phyloP scores from a whole-genome alignment of 2,797 vertebrate genomes.

The Taeniopygia guttata region DNA sequence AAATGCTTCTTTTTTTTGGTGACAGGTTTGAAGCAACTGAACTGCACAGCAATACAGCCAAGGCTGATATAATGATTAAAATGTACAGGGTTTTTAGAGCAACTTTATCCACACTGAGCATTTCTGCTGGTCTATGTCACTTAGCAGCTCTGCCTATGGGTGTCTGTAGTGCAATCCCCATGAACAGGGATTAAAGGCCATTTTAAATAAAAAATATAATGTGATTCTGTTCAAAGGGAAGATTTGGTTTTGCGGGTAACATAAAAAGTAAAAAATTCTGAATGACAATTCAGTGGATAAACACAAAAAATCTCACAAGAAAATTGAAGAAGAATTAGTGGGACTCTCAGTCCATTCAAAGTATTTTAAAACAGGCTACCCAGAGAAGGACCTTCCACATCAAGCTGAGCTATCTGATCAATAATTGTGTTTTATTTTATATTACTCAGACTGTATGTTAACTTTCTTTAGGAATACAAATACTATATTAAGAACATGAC shows the following conservation, averaged over 20 bases:
- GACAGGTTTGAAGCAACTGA: not conserved
- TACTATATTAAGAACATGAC: not conserved
- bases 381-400: not conserved
- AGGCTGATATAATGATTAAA: not conserved
- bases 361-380: not conserved
- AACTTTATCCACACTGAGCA: not conserved
- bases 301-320: not conserved
- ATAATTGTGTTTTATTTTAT: not conserved
- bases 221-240: not conserved
- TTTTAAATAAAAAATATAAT: not conserved
- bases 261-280: not conserved
- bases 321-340: not conserved
- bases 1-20: not conserved
- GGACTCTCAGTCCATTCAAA: not conserved
- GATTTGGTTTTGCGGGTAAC: not conserved
- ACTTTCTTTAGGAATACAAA: not conserved
- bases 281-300: not conserved
- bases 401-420: not conserved
- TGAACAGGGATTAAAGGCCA: not conserved
- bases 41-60: not conserved
- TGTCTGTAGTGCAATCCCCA: not conserved
- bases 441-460: not conserved
- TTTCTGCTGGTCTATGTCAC: not conserved
- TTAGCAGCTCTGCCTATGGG: not conserved
- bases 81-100: not conserved